Base-by-base conservation (phyloP, 23 tunicate genomes). In the Ciona savignyi region DNA sequence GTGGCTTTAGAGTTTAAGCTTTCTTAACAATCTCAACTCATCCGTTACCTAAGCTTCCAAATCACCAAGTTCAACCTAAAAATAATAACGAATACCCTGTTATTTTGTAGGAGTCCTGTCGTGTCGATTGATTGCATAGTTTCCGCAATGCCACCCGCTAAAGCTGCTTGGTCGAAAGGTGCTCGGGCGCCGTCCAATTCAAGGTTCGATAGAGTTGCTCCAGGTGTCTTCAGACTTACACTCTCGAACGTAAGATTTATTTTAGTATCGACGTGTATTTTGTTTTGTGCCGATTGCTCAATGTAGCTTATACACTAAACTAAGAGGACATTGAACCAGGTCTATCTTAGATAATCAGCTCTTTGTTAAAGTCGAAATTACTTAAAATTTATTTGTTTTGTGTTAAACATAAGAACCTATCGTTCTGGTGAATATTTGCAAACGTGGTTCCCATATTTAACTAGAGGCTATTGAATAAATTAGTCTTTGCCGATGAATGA, bases 81-180 rank as follows among this genome's bases (percentile, higher is more conserved):
- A n/a, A n/a, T n/a, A n/a, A n/a, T n/a, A n/a, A n/a, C n/a, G n/a
- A n/a, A n/a, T n/a, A n/a, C n/a, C n/a, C n/a, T n/a, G n/a, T n/a
- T n/a, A n/a, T n/a, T 70, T 27, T 60, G 0, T 75, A 90, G 97
- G 74, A 48, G 64, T 60, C 90, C 80, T 23, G 77, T 78, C 11
- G 64, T 77, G 27, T 30, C 84, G 1, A 70, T 90, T 30, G 97
- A 90, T 64, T 90, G 97, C 70, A 26, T 30, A 25, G 78, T 90
- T 23, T 76, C 81, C 23, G 97, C 90, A 68, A 21, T 63, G 4
- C 97, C 97, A 42, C 34, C 81, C 3, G 90, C 97, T 6, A 34
- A 75, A 32, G 81, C 76, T 23, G 74, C 77, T 23, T 90, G 85
- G 85, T 4, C 9, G 3, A 78, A 92, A 26, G 77, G 80, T 22